Conservation (phyloP, 2,113 vertebrate species). For the Orthochromis indermauri region DNA sequence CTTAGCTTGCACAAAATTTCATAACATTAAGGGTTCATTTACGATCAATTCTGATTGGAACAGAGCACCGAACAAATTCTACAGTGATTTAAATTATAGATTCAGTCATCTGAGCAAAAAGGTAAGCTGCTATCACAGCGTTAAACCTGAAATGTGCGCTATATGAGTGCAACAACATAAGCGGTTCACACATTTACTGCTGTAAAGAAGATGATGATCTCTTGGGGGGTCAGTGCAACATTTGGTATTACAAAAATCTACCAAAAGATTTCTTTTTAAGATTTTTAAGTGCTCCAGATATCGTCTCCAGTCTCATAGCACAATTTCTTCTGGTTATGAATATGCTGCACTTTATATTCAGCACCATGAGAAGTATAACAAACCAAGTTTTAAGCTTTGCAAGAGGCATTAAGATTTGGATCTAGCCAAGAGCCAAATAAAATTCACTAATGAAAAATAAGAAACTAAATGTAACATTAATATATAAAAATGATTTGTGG, state of each 20-base stretch:
- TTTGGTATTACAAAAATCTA: background rate
- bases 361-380: background rate
- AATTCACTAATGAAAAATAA: background rate
- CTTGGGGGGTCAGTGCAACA: background rate
- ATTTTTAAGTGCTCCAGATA: background rate
- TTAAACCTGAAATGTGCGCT: background rate
- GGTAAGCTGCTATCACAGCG: background rate
- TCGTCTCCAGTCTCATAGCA: background rate
- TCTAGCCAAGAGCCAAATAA: fast-evolving
- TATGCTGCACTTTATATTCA: background rate
- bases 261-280: background rate
- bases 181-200: background rate
- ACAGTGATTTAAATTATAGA: background rate
- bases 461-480: background rate
- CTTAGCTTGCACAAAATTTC: background rate
- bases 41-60: background rate
- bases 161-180: background rate
- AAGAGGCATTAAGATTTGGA: background rate
- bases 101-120: background rate
- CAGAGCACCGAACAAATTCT: background rate
- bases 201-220: background rate
- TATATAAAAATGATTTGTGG: background rate
- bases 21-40: background rate
- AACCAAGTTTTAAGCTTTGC: background rate
- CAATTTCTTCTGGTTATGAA: background rate